phyloP scores from a whole-genome alignment of 1,140 invertebrate species.

The Parasteatoda tepidariorum region DNA sequence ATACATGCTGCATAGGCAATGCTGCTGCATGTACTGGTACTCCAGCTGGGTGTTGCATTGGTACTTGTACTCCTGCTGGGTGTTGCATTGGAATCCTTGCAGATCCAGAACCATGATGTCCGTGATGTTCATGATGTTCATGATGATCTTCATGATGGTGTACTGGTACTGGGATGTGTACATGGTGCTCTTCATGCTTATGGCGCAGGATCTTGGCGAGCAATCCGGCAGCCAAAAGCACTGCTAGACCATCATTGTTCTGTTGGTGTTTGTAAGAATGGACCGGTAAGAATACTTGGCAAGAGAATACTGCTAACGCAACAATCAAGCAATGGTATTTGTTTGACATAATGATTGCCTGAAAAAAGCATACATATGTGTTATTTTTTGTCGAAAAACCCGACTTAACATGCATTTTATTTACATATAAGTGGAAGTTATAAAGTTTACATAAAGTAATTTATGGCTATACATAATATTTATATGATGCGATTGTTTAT shows the following conservation, averaged over 20 bases:
- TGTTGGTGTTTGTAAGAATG: neutral
- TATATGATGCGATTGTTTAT: too few relatives aligned
- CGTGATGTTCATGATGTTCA: slow-evolving; percentile 25
- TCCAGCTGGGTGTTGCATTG: neutral
- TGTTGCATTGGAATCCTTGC: neutral
- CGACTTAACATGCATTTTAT: too few relatives aligned
- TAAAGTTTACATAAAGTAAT: too few relatives aligned
- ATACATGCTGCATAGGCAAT: neutral
- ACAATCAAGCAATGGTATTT: slow-evolving; percentile 24
- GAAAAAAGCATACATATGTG: neutral
- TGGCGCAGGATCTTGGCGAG: slow-evolving; percentile 25
- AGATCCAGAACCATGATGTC: slow-evolving; percentile 21
- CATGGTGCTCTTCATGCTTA: slow-evolving; percentile 25
- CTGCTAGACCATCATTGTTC: slow-evolving; percentile 7
- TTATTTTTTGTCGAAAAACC: too few relatives aligned
- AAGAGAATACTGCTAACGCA: slow-evolving; percentile 10
- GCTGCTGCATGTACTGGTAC: slow-evolving; percentile 3
- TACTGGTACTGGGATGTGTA: slow-evolving; percentile 30
- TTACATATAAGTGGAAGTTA: too few relatives aligned
- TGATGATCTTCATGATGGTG: slow-evolving; percentile 19
- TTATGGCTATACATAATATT: too few relatives aligned
- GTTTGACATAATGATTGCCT: neutral
- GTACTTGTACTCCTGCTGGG: neutral
- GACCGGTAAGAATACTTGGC: slow-evolving; percentile 6
- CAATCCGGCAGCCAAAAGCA: slow-evolving; percentile 38